phyloP scores from a whole-genome alignment of 2,113 vertebrate species.

The Pseudorhombus dupliciocellatus region DNA sequence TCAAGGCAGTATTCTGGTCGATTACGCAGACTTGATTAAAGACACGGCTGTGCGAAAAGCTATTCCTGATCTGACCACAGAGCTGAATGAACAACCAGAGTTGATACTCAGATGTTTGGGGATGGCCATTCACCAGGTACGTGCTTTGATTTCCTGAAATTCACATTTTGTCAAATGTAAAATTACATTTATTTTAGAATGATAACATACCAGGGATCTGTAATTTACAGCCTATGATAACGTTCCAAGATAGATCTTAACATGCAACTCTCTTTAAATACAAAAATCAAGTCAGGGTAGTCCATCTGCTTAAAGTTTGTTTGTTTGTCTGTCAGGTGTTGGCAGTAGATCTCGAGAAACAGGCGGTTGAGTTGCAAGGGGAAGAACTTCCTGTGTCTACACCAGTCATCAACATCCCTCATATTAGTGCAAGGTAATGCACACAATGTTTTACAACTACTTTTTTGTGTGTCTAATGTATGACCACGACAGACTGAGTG shows the following conservation, averaged over 20 bases:
- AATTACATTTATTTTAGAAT: neutral
- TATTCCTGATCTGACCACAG: slow-evolving; percentile 80
- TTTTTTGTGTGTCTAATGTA: neutral
- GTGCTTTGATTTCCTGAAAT: too few species aligned
- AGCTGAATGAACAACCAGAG: slow-evolving; percentile 91
- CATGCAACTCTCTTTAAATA: too few species aligned
- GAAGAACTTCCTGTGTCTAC: slow-evolving; percentile 86
- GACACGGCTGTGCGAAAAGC: slow-evolving; percentile 75
- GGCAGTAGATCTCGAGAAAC: slow-evolving; percentile 91
- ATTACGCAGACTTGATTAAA: slow-evolving; percentile 88
- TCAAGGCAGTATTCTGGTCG: slow-evolving; percentile 96
- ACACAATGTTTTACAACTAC: neutral
- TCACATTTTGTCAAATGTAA: neutral
- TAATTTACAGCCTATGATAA: too few species aligned
- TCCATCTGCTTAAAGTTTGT: neutral
- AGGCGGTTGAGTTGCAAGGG: slow-evolving; percentile 89
- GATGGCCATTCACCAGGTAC: slow-evolving; percentile 94
- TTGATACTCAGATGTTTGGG: slow-evolving; percentile 91
- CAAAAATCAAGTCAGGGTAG: too few species aligned
- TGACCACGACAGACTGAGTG: neutral
- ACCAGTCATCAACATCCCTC: slow-evolving; percentile 90
- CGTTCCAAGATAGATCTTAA: too few species aligned
- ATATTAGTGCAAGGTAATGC: slow-evolving; percentile 89
- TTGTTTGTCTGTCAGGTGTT: slow-evolving; percentile 82
- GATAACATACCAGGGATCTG: neutral